A percentile compares a stretch with the other conserved stretches of the same genome.
These are phyloP conservation scores for Mesocentrotus franciscanus DNA, from an alignment of 53 echinoderm and acorn worm genomes.

Conservation along the genomic window DNA sequence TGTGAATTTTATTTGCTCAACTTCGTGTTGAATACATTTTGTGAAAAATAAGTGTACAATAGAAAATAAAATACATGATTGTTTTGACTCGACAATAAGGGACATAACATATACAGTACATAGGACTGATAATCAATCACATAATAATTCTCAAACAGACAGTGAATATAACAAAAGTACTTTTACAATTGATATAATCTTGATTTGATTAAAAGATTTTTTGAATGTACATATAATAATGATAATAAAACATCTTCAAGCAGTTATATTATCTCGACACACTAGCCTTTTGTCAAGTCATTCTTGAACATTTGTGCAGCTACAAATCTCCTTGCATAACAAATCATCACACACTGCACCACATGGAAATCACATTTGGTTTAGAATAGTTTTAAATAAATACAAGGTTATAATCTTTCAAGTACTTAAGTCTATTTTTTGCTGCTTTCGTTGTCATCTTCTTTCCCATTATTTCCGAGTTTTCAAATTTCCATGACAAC, in stretches of 20 bases:
- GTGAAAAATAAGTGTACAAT: conserved; percentile 19
- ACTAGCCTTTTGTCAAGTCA: conserved; percentile 1
- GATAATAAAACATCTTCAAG: neutral
- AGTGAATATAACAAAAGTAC: conserved; percentile 25
- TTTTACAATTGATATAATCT: conserved; percentile 19
- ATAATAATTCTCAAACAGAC: neutral
- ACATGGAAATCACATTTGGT: neutral
- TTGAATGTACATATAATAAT: conserved; percentile 29
- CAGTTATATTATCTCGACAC: neutral
- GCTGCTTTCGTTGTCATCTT: neutral
- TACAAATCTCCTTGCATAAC: conserved; percentile 42
- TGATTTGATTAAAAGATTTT: neutral
- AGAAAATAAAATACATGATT: conserved; percentile 40
- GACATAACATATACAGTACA: neutral
- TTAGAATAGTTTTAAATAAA: neutral
- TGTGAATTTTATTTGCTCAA: conserved; percentile 64
- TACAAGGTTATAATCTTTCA: neutral
- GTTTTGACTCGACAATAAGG: conserved; percentile 36
- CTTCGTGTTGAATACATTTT: conserved; percentile 31
- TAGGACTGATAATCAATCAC: neutral
- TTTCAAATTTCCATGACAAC: neutral
- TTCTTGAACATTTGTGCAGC: conserved; percentile 50
- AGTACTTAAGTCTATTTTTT: neutral
- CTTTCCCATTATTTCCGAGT: neutral
- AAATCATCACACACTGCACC: conserved; percentile 26